These are phyloP conservation scores for Coregonus clupeaformis DNA, from an alignment of 2,113 vertebrate species.

Conservation along the genomic window DNA sequence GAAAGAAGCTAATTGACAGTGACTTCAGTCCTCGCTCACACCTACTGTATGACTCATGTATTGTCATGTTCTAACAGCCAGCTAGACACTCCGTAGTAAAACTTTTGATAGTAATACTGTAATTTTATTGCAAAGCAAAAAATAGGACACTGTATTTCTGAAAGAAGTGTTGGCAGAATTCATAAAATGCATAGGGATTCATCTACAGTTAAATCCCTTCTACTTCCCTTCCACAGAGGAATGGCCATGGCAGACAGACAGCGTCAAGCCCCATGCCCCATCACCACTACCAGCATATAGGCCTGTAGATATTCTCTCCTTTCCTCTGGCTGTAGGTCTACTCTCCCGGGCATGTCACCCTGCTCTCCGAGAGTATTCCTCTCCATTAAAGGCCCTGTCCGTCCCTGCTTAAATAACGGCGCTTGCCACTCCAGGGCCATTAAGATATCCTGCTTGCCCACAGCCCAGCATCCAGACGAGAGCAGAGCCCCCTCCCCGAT, in stretches of 20 bases:
- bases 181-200: not conserved
- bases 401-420: conserved; percentile 73
- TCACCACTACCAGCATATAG: no score
- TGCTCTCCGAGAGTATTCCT: conserved; percentile 64
- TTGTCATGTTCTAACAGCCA: not conserved
- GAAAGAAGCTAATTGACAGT: conserved; percentile 34
- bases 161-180: not conserved
- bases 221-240: no score
- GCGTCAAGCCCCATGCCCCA: not conserved
- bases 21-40: conserved; percentile 10
- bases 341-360: conserved; percentile 45
- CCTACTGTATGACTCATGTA: not conserved
- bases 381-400: conserved; percentile 64
- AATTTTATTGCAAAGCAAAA: not conserved
- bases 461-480: no score
- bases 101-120: not conserved
- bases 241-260: not conserved
- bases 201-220: not conserved
- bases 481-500: not conserved
- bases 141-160: not conserved
- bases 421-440: conserved; percentile 70
- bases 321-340: conserved; percentile 15
- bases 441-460: conserved; percentile 56
- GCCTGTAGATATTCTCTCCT: no score
- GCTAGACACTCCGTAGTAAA: not conserved